Base-by-base conservation (phyloP, 2,113 vertebrate species). In the Tupaia chinensis region DNA sequence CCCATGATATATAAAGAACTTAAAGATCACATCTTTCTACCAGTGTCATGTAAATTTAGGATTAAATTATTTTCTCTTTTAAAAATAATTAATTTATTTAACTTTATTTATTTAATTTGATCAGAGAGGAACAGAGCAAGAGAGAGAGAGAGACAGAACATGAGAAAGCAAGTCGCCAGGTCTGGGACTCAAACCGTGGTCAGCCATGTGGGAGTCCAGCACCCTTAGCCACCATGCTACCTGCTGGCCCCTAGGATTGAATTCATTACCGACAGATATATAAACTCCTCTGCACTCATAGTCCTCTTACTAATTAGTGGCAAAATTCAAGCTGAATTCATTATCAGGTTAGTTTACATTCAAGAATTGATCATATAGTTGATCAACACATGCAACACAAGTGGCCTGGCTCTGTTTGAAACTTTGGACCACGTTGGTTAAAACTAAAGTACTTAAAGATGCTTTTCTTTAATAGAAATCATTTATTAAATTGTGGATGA, bases 301-400 rank as follows among this genome's bases (percentile, higher is more conserved):
- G 17, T 69, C 8, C 6, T 81, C 66, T 53, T 53, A 23, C 32
- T 96, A 85, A 91, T 3, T 1, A 1, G 5, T 92, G 20, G 16
- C 4, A 73, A 86, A 95, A 58, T 90, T 92, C 82, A 91, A 6
- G 8, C 14, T 80, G 83, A 34, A 58, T 80, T 86, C 58, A 77
- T 77, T 7, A n/a, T 27, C 22, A 85, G 15, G 32, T 89, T 80
- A 90, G 61, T 87, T 86, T 94, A 89, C n/a, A 80, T 70, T 83
- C 74, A 63, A 66, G 14, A 89, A 1, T 80, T 80, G 44, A 53
- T 84, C 19, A 65, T 79, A 70, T 44, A 74, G 25, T 66, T 68
- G 60, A 54, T 7, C 22, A 77, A 53, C 27, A 12, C 17, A 23
- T 8, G 25, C 13, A 87, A 63, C 60, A 29, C 23, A 74, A 17